Base-by-base conservation (phyloP, 2,797 vertebrate genomes). In the Anguilla megastoma region DNA sequence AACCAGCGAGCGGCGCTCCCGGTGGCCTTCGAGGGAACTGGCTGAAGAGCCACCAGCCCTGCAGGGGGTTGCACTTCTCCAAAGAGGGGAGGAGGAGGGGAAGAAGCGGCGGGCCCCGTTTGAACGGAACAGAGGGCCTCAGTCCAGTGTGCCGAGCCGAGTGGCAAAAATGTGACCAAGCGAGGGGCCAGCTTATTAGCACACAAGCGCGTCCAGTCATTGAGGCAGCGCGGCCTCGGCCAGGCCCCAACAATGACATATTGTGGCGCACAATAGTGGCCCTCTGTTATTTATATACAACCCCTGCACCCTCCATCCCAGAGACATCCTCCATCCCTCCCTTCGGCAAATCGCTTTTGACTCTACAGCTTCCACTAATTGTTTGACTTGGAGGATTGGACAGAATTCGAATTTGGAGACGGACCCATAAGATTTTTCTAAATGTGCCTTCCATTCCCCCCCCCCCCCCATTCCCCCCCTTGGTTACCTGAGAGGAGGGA, bases 261-360 rank as follows among this genome's bases (percentile, higher is more conserved):
- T 94, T 96, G 95, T 96, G 91, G 63, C 48, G 54, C 88, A 93
- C 94, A 94, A 94, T 93, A 95, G 93, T 94, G 93, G 89, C 92
- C 91, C 91, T 91, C 92, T 94, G 93, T 96, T 95, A 91, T 95
- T 93, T 94, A 91, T 92, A 91, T 90, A 85, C 90, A 30, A 84
- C 91, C 92, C 89, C 86, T 88, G 90, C 90, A 92, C 90, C 89
- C 90, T 90, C 86, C 88, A 90, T 92, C 91, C 91, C 91, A 91
- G 91, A 92, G 83, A 84, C 88, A 91, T 91, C 89, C 91, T 90
- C 88, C 82, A 89, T 88, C 88, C 89, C 91, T 86, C 87, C 74
- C 9, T 90, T 92, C 90, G 88, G 89, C 88, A 74, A 86, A 90
- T 89, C 69, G 86, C 89, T 91, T 91, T 89, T 85, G 90, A 89